Conservation (phyloP, 2,113 vertebrate genomes). For the Mustela lutreola region DNA sequence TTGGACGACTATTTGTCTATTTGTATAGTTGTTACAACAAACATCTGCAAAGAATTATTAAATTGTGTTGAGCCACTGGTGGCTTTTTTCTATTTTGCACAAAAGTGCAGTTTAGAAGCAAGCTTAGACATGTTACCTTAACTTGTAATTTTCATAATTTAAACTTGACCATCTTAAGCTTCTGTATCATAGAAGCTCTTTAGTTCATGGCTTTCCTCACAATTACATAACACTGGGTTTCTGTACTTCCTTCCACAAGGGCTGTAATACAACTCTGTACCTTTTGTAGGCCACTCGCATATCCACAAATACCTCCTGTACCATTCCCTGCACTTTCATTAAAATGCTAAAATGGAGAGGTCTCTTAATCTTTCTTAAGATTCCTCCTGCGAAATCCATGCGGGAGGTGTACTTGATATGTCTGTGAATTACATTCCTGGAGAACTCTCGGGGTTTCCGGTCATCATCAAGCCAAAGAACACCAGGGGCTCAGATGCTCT, state of each 20-base stretch:
- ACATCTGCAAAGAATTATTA: not conserved
- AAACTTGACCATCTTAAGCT: not conserved
- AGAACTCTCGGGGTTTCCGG: not conserved
- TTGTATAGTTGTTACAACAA: not conserved
- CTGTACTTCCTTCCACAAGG: not conserved
- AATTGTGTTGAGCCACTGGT: not conserved
- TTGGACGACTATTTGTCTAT: not conserved
- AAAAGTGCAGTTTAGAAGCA: not conserved
- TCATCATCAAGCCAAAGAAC: not conserved
- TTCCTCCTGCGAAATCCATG: not conserved
- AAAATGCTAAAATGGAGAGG: not conserved
- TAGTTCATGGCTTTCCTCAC: not conserved
- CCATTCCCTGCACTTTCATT: not conserved
- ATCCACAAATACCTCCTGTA: not conserved
- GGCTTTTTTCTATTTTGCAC: conserved; percentile 25
- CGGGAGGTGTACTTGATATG: not conserved
- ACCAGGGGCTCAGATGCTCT: not conserved
- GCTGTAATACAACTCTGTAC: not conserved
- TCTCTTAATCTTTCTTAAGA: not conserved
- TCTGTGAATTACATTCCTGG: not conserved
- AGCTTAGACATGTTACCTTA: not conserved
- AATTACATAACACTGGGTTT: not conserved
- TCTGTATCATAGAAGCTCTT: not conserved
- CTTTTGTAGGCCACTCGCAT: not conserved
- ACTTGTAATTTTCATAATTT: not conserved